phyloP scores from a whole-genome alignment of 1,140 invertebrate genomes.

The Brachionus koreanus region DNA sequence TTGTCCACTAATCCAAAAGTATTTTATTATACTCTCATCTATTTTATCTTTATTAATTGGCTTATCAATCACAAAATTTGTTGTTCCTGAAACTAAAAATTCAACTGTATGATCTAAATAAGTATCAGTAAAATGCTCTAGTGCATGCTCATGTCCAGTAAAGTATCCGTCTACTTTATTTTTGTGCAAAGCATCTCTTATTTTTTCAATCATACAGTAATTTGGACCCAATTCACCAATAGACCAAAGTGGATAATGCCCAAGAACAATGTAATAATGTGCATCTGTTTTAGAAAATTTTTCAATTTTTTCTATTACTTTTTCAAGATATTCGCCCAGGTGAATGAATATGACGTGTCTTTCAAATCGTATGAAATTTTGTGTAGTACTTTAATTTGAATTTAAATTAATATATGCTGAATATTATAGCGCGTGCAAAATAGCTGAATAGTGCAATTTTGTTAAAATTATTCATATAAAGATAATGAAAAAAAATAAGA shows the following conservation, averaged over 20 bases:
- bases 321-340: neutral
- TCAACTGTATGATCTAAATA: conserved; percentile 1
- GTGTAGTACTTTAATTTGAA: neutral
- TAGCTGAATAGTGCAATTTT: neutral
- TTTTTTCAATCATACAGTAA: conserved; percentile 54
- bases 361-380: conserved; percentile 22
- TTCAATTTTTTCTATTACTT: neutral
- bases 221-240: conserved; percentile 60
- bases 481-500: neutral
- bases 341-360: conserved; percentile 11
- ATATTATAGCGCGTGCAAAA: neutral
- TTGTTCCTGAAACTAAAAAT: neutral
- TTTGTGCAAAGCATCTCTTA: conserved; percentile 58
- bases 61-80: neutral
- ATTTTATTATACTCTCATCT: neutral
- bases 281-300: neutral
- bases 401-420: neutral
- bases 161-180: conserved; percentile 60
- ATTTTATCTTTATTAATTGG: conserved; percentile 15
- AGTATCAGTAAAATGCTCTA: conserved; percentile 48
- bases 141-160: conserved; percentile 61
- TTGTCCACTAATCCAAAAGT: neutral
- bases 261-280: conserved; percentile 9
- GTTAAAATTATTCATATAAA: neutral
- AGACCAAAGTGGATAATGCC: conserved; percentile 58